These are phyloP conservation scores for Latrodectus elegans DNA, from an alignment of 2,888 invertebrate genomes.

Conservation along the genomic window DNA sequence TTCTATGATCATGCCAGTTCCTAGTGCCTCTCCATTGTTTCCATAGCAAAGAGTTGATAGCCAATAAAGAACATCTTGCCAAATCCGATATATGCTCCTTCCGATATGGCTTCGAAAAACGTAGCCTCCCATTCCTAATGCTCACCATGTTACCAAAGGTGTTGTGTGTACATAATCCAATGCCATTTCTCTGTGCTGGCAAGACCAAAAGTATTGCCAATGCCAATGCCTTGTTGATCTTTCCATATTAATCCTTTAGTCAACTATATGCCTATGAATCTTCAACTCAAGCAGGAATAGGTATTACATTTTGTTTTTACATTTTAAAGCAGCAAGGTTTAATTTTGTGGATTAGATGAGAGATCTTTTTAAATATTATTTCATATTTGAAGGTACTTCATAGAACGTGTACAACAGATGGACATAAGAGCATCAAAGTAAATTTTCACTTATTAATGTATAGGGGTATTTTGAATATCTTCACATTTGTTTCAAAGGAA, in stretches of 20 bases:
- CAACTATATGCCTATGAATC: constrained; percentile 52
- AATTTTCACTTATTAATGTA: no score
- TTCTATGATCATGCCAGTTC: constrained; percentile 62
- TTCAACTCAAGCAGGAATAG: constrained; percentile 61
- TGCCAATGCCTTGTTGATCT: constrained; percentile 64
- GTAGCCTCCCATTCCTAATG: constrained; percentile 66
- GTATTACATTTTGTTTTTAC: constrained; percentile 67
- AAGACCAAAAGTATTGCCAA: constrained; percentile 63
- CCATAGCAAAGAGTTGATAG: constrained; percentile 53
- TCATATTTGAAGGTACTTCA: no score
- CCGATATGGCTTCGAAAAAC: constrained; percentile 60
- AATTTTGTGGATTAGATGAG: constrained; percentile 47
- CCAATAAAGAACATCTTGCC: constrained; percentile 61
- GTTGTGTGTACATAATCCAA: constrained; percentile 40
- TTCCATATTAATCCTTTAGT: constrained; percentile 60
- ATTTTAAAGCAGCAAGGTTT: constrained; percentile 60
- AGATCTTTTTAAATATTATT: no score
- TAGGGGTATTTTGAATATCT: no score
- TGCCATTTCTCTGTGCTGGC: constrained; percentile 60
- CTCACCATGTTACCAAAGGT: constrained; percentile 64
- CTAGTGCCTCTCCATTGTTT: constrained; percentile 64
- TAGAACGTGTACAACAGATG: no score
- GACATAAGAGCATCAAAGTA: no score
- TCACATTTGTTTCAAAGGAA: no score
- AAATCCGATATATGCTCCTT: constrained; percentile 52